Conservation (phyloP, 2,113 vertebrate species). For the Pangasianodon hypophthalmus region DNA sequence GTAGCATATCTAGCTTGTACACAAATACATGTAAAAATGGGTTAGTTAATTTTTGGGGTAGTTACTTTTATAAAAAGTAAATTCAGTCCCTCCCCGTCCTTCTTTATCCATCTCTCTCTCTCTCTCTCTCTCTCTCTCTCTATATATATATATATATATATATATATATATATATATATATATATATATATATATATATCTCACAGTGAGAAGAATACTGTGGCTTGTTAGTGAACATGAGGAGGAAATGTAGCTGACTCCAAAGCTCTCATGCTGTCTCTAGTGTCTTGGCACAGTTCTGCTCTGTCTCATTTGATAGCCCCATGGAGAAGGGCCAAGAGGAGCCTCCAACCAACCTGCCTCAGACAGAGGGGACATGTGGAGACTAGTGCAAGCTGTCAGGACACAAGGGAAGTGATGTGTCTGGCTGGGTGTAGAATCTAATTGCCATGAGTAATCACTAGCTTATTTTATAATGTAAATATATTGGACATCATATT, state of each 20-base stretch:
- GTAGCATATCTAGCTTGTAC: no score
- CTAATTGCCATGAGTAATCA: conserved; percentile 42
- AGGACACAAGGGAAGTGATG: conserved; percentile 30
- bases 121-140: neutral
- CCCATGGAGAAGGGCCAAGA: conserved; percentile 45
- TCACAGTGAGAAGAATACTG: conserved; percentile 39
- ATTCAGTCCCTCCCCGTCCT: neutral
- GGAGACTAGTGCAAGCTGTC: conserved; percentile 44
- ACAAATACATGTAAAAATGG: no score
- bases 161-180: no score
- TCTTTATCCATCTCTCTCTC: neutral
- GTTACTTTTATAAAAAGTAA: neutral
- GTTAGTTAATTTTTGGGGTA: no score
- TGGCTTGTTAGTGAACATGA: conserved; percentile 50
- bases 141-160: no score
- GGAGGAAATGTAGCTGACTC: conserved; percentile 48
- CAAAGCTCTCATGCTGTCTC: conserved; percentile 47
- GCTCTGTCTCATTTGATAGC: conserved; percentile 51
- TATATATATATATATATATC: neutral
- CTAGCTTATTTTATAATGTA: conserved; percentile 13
- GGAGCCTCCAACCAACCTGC: conserved; percentile 42
- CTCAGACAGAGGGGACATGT: conserved; percentile 44
- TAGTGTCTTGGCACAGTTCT: conserved; percentile 48
- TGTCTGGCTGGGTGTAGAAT: conserved; percentile 27
- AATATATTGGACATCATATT: neutral